A percentile compares a stretch with the other conserved stretches of the same genome.
Conservation (phyloP, 2,113 vertebrate genomes). For the Cercocebus atys region DNA sequence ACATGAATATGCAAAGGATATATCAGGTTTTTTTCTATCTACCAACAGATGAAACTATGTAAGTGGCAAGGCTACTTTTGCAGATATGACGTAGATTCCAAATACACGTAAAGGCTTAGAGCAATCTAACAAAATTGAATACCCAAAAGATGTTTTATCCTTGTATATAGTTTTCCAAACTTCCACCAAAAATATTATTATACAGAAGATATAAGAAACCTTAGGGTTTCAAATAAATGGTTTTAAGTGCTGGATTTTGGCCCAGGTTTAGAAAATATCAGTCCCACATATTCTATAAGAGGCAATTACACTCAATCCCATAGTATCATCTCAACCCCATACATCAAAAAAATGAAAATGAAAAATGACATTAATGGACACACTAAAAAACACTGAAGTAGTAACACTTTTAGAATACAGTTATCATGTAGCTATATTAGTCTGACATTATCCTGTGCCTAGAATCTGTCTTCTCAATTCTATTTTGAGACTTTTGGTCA, state of each 20-base stretch:
- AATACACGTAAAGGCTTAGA: neutral
- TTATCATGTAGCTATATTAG: conserved; percentile 13
- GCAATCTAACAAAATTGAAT: neutral
- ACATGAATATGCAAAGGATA: neutral
- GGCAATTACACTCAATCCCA: neutral
- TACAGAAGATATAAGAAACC: neutral
- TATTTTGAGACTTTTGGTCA: conserved; percentile 65
- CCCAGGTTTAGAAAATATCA: neutral
- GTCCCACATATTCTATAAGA: neutral
- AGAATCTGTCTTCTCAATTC: conserved; percentile 59
- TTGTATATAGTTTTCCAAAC: neutral
- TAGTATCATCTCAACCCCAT: neutral
- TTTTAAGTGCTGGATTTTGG: neutral
- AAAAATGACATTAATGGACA: conserved; percentile 26
- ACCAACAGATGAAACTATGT: neutral
- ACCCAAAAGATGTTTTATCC: neutral
- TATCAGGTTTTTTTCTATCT: neutral
- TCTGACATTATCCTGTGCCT: conserved; percentile 41
- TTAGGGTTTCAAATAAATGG: neutral
- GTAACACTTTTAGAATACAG: neutral
- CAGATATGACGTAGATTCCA: neutral
- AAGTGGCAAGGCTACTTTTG: neutral
- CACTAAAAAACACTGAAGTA: neutral
- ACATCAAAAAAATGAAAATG: conserved; percentile 52
- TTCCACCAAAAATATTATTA: conserved; percentile 18